phyloP scores from a whole-genome alignment of 1,140 invertebrate genomes.

The Oscheius sp. region DNA sequence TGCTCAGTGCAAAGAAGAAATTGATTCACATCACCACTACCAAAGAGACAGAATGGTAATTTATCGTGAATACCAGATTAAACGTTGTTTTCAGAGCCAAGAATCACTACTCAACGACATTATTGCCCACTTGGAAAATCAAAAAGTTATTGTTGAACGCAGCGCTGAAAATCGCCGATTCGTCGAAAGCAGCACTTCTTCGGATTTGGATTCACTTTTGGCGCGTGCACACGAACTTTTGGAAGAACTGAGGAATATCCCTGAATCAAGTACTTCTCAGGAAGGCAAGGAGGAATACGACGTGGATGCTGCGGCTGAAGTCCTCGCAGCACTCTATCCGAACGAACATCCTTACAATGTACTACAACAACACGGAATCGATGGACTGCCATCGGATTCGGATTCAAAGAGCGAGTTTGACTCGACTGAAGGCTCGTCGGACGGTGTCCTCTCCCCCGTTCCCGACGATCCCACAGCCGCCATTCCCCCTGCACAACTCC shows the following conservation, averaged over 20 bases:
- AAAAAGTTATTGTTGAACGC: slow-evolving; percentile 21
- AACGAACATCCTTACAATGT: slow-evolving; percentile 49
- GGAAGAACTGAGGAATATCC: slow-evolving; percentile 6
- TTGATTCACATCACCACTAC: slow-evolving; percentile 7
- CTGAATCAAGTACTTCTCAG: slow-evolving; percentile 1
- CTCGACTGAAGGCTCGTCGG: slow-evolving; percentile 14
- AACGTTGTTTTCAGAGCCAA: slow-evolving; percentile 17
- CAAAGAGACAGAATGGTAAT: not conserved
- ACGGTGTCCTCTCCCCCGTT: slow-evolving; percentile 39
- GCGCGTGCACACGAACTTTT: slow-evolving; percentile 21
- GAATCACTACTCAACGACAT: slow-evolving; percentile 21
- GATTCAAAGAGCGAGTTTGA: slow-evolving; percentile 33
- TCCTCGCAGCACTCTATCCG: slow-evolving; percentile 51
- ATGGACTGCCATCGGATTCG: slow-evolving; percentile 30
- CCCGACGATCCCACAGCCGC: slow-evolving; percentile 39
- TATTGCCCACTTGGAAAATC: slow-evolving; percentile 34
- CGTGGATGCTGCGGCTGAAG: slow-evolving; percentile 50
- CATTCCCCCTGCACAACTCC: slow-evolving; percentile 23
- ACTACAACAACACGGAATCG: slow-evolving; percentile 48
- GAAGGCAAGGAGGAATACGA: slow-evolving; percentile 38
- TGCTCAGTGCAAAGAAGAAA: slow-evolving; percentile 21
- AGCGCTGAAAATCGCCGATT: slow-evolving; percentile 28
- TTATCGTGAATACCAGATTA: not conserved
- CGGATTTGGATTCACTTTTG: slow-evolving; percentile 21
- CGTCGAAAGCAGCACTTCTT: slow-evolving; percentile 28